phyloP scores from a whole-genome alignment of 2,888 invertebrate species.

The Margaritifera margaritifera region DNA sequence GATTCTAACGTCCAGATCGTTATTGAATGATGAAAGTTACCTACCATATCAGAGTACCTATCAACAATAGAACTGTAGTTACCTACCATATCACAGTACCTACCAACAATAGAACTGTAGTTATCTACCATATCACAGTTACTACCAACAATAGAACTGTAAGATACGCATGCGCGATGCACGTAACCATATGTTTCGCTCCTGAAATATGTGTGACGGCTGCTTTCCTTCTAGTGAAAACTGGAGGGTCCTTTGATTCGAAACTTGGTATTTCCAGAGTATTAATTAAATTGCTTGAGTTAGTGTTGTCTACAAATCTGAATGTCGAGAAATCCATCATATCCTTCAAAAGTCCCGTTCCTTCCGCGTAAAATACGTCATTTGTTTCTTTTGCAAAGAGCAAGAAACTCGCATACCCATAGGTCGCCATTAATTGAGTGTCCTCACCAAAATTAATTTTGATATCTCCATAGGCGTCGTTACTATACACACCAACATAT shows the following conservation, averaged over 20 bases:
- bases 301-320: slow-evolving; percentile 15
- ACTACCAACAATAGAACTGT: too few relatives aligned
- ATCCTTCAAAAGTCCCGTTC: slow-evolving; percentile 20
- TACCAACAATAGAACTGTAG: too few relatives aligned
- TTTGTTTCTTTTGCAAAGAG: slow-evolving; percentile 25
- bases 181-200: too few relatives aligned
- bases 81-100: too few relatives aligned
- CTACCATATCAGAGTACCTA: too few relatives aligned
- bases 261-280: slow-evolving; percentile 18
- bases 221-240: slow-evolving; percentile 5
- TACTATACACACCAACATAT: slow-evolving; percentile 39
- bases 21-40: too few relatives aligned
- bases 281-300: not conserved
- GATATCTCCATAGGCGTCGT: slow-evolving; percentile 44
- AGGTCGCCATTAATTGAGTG: slow-evolving; percentile 13
- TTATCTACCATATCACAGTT: too few relatives aligned
- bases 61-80: too few relatives aligned
- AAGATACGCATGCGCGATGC: too few relatives aligned
- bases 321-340: slow-evolving; percentile 15
- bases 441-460: slow-evolving; percentile 11
- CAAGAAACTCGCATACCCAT: slow-evolving; percentile 26
- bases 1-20: too few relatives aligned
- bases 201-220: too few relatives aligned
- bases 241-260: slow-evolving; percentile 23
- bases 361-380: slow-evolving; percentile 34